Percentiles rank a stretch among this genome's conserved stretches.
phyloP scores from a whole-genome alignment of 2,113 vertebrate genomes.

The Barbus barbus region DNA sequence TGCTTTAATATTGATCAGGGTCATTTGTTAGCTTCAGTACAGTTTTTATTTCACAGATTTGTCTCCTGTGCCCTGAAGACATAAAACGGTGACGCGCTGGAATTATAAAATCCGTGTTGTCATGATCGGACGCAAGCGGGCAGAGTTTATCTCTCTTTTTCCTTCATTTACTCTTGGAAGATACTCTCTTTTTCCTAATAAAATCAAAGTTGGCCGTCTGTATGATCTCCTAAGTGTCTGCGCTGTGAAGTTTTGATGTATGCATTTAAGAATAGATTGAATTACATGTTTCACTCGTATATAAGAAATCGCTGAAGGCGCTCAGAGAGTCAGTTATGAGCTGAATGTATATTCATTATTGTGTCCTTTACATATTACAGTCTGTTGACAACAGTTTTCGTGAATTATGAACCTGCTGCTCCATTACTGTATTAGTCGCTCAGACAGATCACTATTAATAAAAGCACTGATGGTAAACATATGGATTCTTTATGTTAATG shows the following conservation, averaged over 20 bases:
- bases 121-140: background rate
- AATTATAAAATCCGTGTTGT: background rate
- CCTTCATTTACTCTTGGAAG: background rate
- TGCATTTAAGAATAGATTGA: slow-evolving; percentile 44
- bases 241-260: slow-evolving; percentile 33
- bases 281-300: slow-evolving; percentile 54
- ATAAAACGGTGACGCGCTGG: background rate
- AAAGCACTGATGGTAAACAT: slow-evolving; percentile 29
- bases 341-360: slow-evolving; percentile 62
- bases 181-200: slow-evolving; percentile 22
- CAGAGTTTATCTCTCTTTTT: background rate
- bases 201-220: slow-evolving; percentile 15
- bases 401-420: slow-evolving; percentile 58
- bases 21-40: slow-evolving; percentile 32
- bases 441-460: slow-evolving; percentile 41
- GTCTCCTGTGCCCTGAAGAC: slow-evolving; percentile 41
- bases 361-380: slow-evolving; percentile 58
- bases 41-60: slow-evolving; percentile 44
- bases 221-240: slow-evolving; percentile 7
- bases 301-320: slow-evolving; percentile 43
- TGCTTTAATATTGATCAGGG: slow-evolving; percentile 45
- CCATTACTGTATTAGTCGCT: slow-evolving; percentile 56
- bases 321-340: slow-evolving; percentile 47
- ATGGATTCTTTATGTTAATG: slow-evolving; percentile 46
- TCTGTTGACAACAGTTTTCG: slow-evolving; percentile 60